Conservation (phyloP, 2,888 invertebrate genomes). For the Drosophila suboccidentalis region DNA sequence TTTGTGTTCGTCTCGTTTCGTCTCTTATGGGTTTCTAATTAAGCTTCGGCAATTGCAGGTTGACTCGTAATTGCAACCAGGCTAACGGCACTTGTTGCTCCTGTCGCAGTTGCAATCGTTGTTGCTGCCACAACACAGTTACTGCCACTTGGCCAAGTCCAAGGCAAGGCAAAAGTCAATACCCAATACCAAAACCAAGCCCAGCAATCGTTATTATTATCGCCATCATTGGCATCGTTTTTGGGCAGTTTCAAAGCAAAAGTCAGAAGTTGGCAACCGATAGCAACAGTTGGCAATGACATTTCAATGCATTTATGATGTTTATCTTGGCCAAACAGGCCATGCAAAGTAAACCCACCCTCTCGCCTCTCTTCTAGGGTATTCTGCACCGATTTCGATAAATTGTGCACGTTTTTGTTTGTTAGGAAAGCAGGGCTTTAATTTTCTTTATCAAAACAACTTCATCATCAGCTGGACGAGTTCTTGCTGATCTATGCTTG, state of each 20-base stretch:
- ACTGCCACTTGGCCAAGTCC: conserved; percentile 15
- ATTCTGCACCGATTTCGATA: conserved; percentile 80
- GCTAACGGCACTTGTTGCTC: conserved; percentile 72
- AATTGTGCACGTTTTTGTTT: conserved; percentile 76
- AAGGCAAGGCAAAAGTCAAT: neutral
- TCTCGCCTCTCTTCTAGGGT: conserved; percentile 26
- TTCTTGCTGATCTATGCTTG: conserved; percentile 63
- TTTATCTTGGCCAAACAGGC: conserved; percentile 72
- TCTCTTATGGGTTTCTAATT: conserved; percentile 65
- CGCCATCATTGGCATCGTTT: conserved; percentile 66
- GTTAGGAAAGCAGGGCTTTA: conserved; percentile 62
- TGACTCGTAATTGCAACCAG: conserved; percentile 74
- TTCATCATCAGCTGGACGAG: conserved; percentile 65
- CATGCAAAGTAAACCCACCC: conserved; percentile 66
- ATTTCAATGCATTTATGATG: conserved; percentile 85
- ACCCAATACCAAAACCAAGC: conserved; percentile 25
- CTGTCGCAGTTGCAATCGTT: conserved; percentile 29
- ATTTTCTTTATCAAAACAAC: conserved; percentile 73
- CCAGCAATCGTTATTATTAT: conserved; percentile 71
- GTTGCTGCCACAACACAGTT: conserved; percentile 22
- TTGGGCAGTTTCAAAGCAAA: conserved; percentile 45
- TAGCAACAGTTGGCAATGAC: conserved; percentile 79
- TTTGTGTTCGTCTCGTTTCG: conserved; percentile 7
- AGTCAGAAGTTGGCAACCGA: conserved; percentile 42
- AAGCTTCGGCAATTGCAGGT: conserved; percentile 71